Percentiles rank a stretch among this genome's conserved stretches.
Conservation (phyloP, 2,888 invertebrate species). For the Iphiclides podalirius region DNA sequence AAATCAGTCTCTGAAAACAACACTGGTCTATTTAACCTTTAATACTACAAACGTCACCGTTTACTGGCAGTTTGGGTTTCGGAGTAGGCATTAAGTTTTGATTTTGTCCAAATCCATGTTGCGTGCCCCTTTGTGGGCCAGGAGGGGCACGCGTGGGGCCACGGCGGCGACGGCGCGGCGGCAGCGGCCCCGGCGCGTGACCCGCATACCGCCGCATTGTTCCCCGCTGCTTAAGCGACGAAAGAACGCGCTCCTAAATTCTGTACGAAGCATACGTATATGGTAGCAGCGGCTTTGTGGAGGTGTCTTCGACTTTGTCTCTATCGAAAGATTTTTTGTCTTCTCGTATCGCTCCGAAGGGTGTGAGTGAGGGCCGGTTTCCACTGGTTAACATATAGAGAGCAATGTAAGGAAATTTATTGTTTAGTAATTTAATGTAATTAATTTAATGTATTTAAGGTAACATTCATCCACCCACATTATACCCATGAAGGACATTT, state of each 20-base stretch:
- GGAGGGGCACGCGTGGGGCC: slow-evolving; percentile 2
- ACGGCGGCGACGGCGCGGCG: slow-evolving; percentile 25
- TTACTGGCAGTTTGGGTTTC: no score
- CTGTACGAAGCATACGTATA: neutral
- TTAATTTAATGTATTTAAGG: no score
- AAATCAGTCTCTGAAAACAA: no score
- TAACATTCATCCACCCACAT: no score
- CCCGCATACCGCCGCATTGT: neutral
- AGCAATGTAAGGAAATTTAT: no score
- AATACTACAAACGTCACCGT: no score
- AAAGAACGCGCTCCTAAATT: neutral
- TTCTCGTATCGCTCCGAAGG: neutral
- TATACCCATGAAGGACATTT: no score
- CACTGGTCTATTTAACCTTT: no score
- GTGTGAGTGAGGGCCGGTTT: no score
- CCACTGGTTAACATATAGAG: no score
- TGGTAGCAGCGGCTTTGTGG: neutral
- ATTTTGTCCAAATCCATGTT: neutral
- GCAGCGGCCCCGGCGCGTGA: slow-evolving; percentile 2
- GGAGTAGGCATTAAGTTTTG: neutral
- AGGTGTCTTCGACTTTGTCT: neutral
- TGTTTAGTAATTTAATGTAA: no score
- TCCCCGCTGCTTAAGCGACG: neutral
- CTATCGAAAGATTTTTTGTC: neutral
- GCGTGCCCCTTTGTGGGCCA: slow-evolving; percentile 15